Conservation (phyloP, 2,113 vertebrate genomes). For the Hydrochoerus hydrochaeris region DNA sequence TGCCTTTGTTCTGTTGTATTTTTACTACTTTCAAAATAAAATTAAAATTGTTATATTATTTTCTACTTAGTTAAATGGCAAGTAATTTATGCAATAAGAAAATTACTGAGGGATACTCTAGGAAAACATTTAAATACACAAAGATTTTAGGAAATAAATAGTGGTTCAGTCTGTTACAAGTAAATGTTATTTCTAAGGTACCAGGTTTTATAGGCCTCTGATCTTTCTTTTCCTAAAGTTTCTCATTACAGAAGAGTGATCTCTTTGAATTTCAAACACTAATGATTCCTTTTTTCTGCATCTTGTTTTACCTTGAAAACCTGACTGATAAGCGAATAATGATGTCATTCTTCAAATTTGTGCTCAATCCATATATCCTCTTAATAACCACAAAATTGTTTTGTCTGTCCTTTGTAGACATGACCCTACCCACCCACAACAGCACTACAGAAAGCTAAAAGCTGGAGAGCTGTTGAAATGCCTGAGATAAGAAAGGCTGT, state of each 20-base stretch:
- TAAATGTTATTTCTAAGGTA: not conserved
- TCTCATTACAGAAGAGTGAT: not conserved
- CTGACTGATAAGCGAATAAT: conserved; percentile 53
- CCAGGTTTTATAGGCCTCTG: not conserved
- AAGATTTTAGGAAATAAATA: not conserved
- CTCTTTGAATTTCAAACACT: not conserved
- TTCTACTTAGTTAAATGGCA: not conserved
- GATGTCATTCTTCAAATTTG: conserved; percentile 55
- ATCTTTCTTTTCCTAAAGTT: not conserved
- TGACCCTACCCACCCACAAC: not conserved
- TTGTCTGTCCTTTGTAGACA: conserved; percentile 30
- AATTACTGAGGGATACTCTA: not conserved
- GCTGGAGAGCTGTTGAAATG: conserved; percentile 52
- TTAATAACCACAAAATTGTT: conserved; percentile 20
- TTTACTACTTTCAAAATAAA: no score
- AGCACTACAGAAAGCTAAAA: not conserved
- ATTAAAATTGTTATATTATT: not conserved
- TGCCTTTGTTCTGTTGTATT: no score
- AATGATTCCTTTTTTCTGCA: not conserved
- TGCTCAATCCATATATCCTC: not conserved
- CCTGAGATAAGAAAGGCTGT: conserved; percentile 43
- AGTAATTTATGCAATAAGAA: not conserved
- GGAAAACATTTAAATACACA: not conserved
- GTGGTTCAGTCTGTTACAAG: not conserved
- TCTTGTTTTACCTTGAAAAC: conserved; percentile 21